Conservation (phyloP, 2,797 vertebrate genomes). For the Tauraco hartlaubi region DNA sequence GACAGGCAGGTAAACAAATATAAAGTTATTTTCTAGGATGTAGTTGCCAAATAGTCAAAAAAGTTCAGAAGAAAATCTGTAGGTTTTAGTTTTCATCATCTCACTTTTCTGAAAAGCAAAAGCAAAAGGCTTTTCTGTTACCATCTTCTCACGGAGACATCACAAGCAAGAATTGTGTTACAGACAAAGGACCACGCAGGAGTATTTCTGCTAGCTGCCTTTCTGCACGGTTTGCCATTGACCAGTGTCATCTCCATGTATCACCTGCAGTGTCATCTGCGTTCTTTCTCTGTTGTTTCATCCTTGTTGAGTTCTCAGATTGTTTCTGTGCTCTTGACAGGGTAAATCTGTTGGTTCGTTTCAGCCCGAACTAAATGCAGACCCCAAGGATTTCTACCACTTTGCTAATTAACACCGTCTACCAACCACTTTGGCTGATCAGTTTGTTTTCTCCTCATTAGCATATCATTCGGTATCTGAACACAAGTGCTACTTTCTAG, state of each 20-base stretch:
- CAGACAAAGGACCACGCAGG: neutral
- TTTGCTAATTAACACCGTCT: neutral
- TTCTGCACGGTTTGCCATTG: neutral
- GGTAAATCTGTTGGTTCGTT: neutral
- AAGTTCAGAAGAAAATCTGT: neutral
- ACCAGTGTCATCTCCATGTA: neutral
- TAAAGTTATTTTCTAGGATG: neutral
- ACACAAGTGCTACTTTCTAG: neutral
- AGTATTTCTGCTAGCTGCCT: neutral
- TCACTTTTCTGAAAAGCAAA: neutral
- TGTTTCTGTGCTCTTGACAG: neutral
- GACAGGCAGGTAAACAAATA: neutral
- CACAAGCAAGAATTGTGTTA: neutral
- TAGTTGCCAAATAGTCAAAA: neutral
- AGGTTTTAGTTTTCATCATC: neutral
- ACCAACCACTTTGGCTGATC: neutral
- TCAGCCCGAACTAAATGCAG: neutral
- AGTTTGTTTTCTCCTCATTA: neutral
- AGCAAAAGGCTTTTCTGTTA: neutral
- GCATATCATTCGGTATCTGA: neutral
- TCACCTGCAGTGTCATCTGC: neutral
- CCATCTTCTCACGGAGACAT: neutral
- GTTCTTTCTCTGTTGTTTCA: neutral
- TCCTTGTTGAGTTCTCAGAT: neutral
- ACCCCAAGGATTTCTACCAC: neutral